These are phyloP conservation scores for Aspidiotus destructor DNA, from an alignment of 2,888 invertebrate genomes.

Conservation along the genomic window DNA sequence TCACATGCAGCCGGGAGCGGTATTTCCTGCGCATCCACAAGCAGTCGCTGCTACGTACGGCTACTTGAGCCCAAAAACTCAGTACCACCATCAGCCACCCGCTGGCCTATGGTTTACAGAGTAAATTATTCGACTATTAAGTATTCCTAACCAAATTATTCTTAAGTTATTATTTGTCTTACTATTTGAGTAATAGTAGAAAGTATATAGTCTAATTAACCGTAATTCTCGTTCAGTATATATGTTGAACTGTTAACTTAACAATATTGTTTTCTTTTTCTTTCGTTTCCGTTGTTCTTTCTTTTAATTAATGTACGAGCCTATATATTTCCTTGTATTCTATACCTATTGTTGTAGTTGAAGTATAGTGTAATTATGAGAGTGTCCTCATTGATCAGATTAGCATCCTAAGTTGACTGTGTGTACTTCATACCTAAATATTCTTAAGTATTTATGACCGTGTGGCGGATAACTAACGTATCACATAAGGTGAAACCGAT, in stretches of 20 bases:
- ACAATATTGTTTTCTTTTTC: slow-evolving; percentile 18
- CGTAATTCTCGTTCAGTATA: background rate
- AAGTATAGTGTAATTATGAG: slow-evolving; percentile 8
- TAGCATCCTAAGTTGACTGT: slow-evolving; percentile 12
- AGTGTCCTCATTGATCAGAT: slow-evolving; percentile 5
- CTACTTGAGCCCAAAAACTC: slow-evolving; percentile 60
- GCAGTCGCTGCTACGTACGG: slow-evolving; percentile 54
- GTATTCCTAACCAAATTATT: background rate
- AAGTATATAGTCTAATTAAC: slow-evolving; percentile 3
- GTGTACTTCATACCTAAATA: background rate
- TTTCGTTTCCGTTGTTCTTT: slow-evolving; percentile 8
- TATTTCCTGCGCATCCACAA: slow-evolving; percentile 54
- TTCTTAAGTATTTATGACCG: slow-evolving; percentile 9
- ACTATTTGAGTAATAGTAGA: slow-evolving; percentile 20
- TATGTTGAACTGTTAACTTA: slow-evolving; percentile 24
- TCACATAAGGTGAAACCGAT: background rate
- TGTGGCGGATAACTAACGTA: slow-evolving; percentile 15
- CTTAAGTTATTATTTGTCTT: background rate
- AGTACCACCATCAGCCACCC: slow-evolving; percentile 54
- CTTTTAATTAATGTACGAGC: background rate
- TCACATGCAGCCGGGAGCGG: slow-evolving; percentile 56
- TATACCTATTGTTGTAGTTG: slow-evolving; percentile 9
- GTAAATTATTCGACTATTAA: slow-evolving; percentile 39
- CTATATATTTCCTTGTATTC: slow-evolving; percentile 27
- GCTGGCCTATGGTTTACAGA: slow-evolving; percentile 66